Evolutionary conservation across 2,888 invertebrate species (phyloP), one percentile per base, ranked within the genome.

Genomic region (Chrysina gloriosa): DNA sequence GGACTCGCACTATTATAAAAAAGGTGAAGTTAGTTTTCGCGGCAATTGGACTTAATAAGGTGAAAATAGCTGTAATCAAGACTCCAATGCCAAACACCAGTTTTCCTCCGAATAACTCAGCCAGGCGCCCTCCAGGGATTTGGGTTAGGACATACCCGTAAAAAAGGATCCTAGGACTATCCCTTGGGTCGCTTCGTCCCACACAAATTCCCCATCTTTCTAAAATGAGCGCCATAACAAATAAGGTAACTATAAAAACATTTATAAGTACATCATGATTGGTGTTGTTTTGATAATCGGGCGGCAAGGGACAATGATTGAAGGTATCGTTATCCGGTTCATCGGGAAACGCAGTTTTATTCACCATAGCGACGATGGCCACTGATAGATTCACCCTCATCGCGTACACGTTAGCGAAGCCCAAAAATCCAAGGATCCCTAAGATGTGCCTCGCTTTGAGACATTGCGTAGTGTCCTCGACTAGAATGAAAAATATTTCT

Each of bases 361-460:
- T 94, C 39, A 94, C 93, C 97, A 97, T 98, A 27, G 96, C 95
- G 27, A 97, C 96, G 78, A 97, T 95, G 34, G 97, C 96, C 19
- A 97, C 94, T 0, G 96, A 96, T 29, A 97, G 86, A 82, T 95
- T 95, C 0, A 95, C 95, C 68, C 95, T 86, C 92, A 95, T 93
- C 0, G 95, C 94, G 83, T 96, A 96, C 2, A 95, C 93, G 79
- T 94, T 90, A 68, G 93, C 93, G 80, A 95, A 95, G 9, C 95
- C 96, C 58, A 95, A 85, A 79, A 96, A 96, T 11, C 94, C 94
- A 85, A 95, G 86, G 54, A 95, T 86, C 0, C 94, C 94, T 66
- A 96, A 86, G 2, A 93, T 88, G 77, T 92, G 89, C 31, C 95
- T 87, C 65, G 92, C 85, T 84, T 93, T 92, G 72, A 91, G 80